Base-by-base conservation (phyloP, 2,888 invertebrate genomes). In the Cynaeus angustus region DNA sequence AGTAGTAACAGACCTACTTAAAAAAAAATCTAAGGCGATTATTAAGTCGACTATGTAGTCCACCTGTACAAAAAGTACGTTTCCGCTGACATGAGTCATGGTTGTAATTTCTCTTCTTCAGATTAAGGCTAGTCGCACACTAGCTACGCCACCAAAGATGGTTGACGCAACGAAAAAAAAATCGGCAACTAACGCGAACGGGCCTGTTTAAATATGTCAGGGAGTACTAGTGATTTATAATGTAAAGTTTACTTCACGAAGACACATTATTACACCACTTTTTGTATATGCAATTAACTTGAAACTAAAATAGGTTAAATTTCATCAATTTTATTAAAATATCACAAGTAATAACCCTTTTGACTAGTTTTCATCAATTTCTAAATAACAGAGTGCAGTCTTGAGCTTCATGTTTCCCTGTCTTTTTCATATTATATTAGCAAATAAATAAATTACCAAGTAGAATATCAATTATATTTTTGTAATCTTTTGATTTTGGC, bases 11-110 rank as follows among this genome's bases (percentile, higher is more conserved):
- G n/a, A 28, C 50, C 28, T 50, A 28, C 26, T 28, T 10, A 26
- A 10, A 1, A 21, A 46, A 50, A 48, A 26, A 52, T 52, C 52
- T 10, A 21, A 52, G 28, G 8, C 16, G 26, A 50, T 50, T 48
- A 38, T 38, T 13, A 41, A 12, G 41, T 41, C 6, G 3, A 41
- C 13, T 41, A 41, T 41, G 41, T 41, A 41, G 41, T 41, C 7
- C 41, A 41, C 41, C 41, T 41, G 41, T n/a, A 41, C 41, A 41
- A 41, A 41, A 41, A 41, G 12, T 6, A 3, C 13, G 13, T 12
- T 41, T 41, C 41, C 41, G 41, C 41, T 41, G 41, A 41, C 41
- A 41, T 41, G 41, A 41, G 3, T 41, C 41, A 41, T 41, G 33
- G 1, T 9, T 33, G 33, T 33, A 41, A 41, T 41, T 41, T 41